These are phyloP conservation scores for Oenanthe oenanthe DNA, from an alignment of 2,113 vertebrate species.

Conservation along the genomic window DNA sequence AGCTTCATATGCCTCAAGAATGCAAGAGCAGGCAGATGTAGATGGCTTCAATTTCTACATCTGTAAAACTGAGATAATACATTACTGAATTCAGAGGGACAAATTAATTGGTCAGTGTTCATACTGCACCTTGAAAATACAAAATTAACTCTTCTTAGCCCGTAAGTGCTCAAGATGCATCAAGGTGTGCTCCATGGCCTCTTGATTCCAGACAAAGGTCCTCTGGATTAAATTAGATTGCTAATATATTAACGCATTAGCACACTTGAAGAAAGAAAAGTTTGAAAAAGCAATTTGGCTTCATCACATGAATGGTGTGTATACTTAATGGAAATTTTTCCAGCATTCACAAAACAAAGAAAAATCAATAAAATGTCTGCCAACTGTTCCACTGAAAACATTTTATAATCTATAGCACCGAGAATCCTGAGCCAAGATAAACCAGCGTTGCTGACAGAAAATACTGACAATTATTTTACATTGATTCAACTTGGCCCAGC, in stretches of 20 bases:
- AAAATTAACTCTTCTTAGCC: constrained; percentile 29
- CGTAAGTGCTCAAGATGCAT: background rate
- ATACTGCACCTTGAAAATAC: background rate
- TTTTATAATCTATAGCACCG: constrained; percentile 66
- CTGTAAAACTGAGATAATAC: background rate
- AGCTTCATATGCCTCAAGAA: background rate
- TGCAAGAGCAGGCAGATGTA: rapidly evolving
- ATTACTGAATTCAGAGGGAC: background rate
- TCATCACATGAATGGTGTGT: constrained; percentile 34
- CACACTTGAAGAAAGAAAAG: constrained; percentile 35
- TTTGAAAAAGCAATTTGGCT: constrained; percentile 41
- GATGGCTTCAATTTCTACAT: background rate
- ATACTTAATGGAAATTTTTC: constrained; percentile 69
- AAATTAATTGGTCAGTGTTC: background rate
- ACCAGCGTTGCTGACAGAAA: constrained; percentile 73
- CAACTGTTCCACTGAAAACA: constrained; percentile 69
- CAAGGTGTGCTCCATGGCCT: background rate
- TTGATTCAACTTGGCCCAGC: constrained; percentile 75
- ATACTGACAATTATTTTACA: constrained; percentile 77
- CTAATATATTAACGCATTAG: background rate
- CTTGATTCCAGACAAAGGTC: constrained; percentile 35
- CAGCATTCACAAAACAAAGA: constrained; percentile 73
- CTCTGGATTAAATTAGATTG: constrained; percentile 33
- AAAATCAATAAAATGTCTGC: constrained; percentile 75
- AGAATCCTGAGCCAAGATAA: constrained; percentile 74